Evolutionary conservation across 1,140 invertebrate species (phyloP).

Genomic region (Trichonephila inaurata): DNA sequence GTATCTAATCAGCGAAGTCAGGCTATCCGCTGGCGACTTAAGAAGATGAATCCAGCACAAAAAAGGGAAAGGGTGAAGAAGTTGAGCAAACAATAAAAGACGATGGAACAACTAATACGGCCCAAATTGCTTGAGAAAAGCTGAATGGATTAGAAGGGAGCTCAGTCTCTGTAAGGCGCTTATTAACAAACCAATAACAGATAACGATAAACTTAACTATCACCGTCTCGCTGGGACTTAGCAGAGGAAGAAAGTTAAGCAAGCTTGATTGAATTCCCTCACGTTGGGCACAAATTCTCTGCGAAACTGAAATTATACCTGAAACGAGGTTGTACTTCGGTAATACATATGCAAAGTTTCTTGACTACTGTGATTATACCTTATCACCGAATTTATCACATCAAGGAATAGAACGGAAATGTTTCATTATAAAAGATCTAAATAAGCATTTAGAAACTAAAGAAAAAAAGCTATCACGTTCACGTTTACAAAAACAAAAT

Average conservation of each 20-base stretch:
- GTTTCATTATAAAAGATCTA: too few species aligned
- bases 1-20: conserved; percentile 17
- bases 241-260: neutral
- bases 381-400: too few species aligned
- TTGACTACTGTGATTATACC: too few species aligned
- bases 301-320: too few species aligned
- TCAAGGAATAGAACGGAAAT: too few species aligned
- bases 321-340: too few species aligned
- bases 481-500: too few species aligned
- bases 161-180: neutral
- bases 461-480: too few species aligned
- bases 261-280: neutral
- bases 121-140: conserved; percentile 11
- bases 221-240: neutral
- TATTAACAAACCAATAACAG: conserved; percentile 28
- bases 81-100: conserved; percentile 8
- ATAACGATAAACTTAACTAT: conserved; percentile 12
- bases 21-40: neutral
- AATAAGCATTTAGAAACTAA: too few species aligned
- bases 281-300: too few species aligned
- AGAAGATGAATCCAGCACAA: neutral
- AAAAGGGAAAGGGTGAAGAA: neutral
- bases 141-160: neutral
- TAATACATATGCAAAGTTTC: too few species aligned
- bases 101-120: conserved; percentile 19